Base-by-base conservation (phyloP, 2,113 vertebrate species). In the Beaufortia kweichowensis region DNA sequence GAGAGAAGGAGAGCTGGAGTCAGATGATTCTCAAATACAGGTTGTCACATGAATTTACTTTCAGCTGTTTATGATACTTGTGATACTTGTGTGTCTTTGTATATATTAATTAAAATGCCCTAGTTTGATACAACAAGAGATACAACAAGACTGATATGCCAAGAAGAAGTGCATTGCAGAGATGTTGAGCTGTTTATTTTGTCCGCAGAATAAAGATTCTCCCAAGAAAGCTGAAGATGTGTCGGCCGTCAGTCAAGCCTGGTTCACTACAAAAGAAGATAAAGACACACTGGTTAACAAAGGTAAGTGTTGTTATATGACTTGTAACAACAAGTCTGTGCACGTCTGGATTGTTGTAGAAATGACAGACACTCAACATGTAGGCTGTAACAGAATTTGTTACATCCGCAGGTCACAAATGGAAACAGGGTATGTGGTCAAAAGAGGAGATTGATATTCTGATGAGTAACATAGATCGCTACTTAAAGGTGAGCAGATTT, bases 401-500 rank as follows among this genome's bases (percentile, higher is more conserved):
- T n/a, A 15, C 63, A 41, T 69, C 10, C 84, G 83, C 79, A 99
- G 97, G 97, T 87, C 97, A 99, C 83, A 98, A 96, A 82, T 99
- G 97, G 97, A 99, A 98, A 65, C 97, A 99, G 84, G 97, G 97
- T 17, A 99, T 99, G 97, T 99, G 97, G 97, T 98, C 97, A 0
- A 99, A 99, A 84, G 97, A 99, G 91, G 97, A 99, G 91, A 98
- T 98, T 6, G 95, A 98, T 87, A 91, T 99, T 81, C 92, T 99
- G 84, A 99, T 98, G 94, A 96, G 87, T 86, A 99, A 99, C 90
- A 99, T 99, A 76, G 96, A 99, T 55, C 92, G 88, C 79, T 99
- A 98, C 76, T 89, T 99, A 56, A 98, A 98, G 95, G 97, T 98
- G 90, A 21, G 81, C 6, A 24, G 33, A 28, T 14, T 7, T 7